Base-by-base conservation (phyloP, 2,888 invertebrate genomes). In the Automeris io region DNA sequence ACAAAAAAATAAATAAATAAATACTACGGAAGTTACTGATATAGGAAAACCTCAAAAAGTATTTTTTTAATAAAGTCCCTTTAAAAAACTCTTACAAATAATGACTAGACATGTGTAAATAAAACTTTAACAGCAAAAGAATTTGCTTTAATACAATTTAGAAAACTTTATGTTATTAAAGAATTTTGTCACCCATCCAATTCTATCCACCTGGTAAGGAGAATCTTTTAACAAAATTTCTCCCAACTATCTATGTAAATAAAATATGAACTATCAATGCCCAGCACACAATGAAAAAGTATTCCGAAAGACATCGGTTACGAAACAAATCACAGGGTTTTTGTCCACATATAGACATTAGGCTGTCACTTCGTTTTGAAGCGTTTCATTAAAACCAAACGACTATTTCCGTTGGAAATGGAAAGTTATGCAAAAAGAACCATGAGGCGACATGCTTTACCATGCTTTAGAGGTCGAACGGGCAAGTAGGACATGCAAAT, bases 401-500 rank as follows among this genome's bases (percentile, higher is more conserved):
- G 56, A 46, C 55, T 50, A 52, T 74, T 72, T 77, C 75, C 71
- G 70, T 60, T 61, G 43, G 51, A 57, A 62, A 70, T 66, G 61
- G 71, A 72, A 75, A 73, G 68, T 52, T 61, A 67, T 65, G 64
- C 50, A 61, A 70, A 67, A 63, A 45, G 4, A 29, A 55, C 53
- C 55, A 63, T 45, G 54, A 57, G n/a, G 49, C 51, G 44, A 47
- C 49, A 48, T 47, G 48, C 63, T 66, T 61, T 51, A 51, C 49
- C 35, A 46, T 49, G 38, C 39, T 48, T 52, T 48, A 51, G 52
- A 46, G 47, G 29, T 24, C 5, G 8, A 18, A 9, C 24, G 6
- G 24, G 9, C 11, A 39, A 39, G 45, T 33, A 32, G 40, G 33
- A 42, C 33, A 33, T 37, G 32, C 35, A 33, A 35, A 36, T 36